Evolutionary conservation across 2,888 invertebrate genomes (phyloP).

Genomic region (Parelbella ahira): DNA sequence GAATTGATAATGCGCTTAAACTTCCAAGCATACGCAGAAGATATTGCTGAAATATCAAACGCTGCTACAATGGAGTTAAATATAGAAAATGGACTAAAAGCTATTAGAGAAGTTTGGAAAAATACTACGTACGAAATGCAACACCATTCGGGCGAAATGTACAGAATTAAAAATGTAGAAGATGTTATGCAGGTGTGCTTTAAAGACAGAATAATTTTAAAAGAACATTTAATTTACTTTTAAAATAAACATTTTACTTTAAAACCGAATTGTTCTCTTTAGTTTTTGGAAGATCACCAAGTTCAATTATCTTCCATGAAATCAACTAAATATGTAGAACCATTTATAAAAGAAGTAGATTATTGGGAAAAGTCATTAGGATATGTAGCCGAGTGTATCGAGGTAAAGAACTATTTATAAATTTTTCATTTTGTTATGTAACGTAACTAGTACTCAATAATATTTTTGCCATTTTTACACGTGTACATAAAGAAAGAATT

Average conservation of each 20-base stretch:
- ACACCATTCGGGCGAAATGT: slow-evolving; percentile 85
- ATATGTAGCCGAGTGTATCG: slow-evolving; percentile 89
- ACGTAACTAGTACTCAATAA: too few species aligned
- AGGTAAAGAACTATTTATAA: slow-evolving; percentile 61
- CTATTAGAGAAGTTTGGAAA: slow-evolving; percentile 87
- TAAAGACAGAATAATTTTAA: too few species aligned
- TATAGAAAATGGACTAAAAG: slow-evolving; percentile 89
- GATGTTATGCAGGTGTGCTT: slow-evolving; percentile 84
- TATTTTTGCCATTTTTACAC: too few species aligned
- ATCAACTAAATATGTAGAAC: slow-evolving; percentile 91
- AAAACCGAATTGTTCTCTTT: slow-evolving; percentile 20
- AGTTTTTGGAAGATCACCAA: slow-evolving; percentile 90
- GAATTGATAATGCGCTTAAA: slow-evolving; percentile 89
- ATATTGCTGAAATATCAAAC: slow-evolving; percentile 91
- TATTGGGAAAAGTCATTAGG: slow-evolving; percentile 93
- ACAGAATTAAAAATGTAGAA: slow-evolving; percentile 87
- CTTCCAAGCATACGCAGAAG: slow-evolving; percentile 90
- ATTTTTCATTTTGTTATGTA: slow-evolving; percentile 1
- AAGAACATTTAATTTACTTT: too few species aligned
- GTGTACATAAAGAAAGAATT: too few species aligned
- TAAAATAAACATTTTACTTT: too few species aligned
- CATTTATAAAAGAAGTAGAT: slow-evolving; percentile 91
- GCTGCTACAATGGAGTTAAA: slow-evolving; percentile 93
- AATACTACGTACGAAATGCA: slow-evolving; percentile 86
- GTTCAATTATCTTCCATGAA: slow-evolving; percentile 93